A percentile compares a stretch with the other conserved stretches of the same genome.
phyloP scores from a whole-genome alignment of 2,797 vertebrate genomes.

The Holocentrus rufus region DNA sequence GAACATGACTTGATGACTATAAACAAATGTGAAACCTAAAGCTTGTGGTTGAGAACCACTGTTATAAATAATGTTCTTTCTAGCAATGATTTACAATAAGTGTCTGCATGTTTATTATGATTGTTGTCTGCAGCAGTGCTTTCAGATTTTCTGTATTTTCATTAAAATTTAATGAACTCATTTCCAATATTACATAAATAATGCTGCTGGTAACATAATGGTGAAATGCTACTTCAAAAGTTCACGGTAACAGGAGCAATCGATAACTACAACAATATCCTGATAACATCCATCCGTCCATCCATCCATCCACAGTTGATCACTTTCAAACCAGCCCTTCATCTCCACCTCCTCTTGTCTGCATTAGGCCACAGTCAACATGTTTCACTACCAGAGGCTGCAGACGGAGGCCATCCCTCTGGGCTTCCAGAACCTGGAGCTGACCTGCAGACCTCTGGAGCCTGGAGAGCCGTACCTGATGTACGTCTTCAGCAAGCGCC shows the following conservation, averaged over 20 bases:
- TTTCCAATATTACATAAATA: background rate
- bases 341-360: constrained; percentile 22
- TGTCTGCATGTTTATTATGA: too few relatives aligned
- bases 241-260: background rate
- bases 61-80: too few relatives aligned
- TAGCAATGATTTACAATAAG: too few relatives aligned
- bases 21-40: too few relatives aligned
- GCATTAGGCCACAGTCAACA: constrained; percentile 88
- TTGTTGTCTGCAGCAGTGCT: too few relatives aligned
- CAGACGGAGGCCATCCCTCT: constrained; percentile 85
- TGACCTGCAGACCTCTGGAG: constrained; percentile 85
- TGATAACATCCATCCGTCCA: background rate
- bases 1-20: too few relatives aligned
- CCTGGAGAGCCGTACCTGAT: constrained; percentile 87
- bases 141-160: too few relatives aligned
- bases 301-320: background rate
- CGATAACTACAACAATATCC: background rate
- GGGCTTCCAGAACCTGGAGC: constrained; percentile 83
- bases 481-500: constrained; percentile 80
- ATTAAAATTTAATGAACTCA: too few relatives aligned
- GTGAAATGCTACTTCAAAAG: background rate
- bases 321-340: background rate
- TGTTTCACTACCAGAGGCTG: constrained; percentile 85
- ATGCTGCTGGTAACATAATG: background rate
- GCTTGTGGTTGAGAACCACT: too few relatives aligned